Base-by-base conservation (phyloP, 1,140 invertebrate genomes). In the Drosophila erecta region DNA sequence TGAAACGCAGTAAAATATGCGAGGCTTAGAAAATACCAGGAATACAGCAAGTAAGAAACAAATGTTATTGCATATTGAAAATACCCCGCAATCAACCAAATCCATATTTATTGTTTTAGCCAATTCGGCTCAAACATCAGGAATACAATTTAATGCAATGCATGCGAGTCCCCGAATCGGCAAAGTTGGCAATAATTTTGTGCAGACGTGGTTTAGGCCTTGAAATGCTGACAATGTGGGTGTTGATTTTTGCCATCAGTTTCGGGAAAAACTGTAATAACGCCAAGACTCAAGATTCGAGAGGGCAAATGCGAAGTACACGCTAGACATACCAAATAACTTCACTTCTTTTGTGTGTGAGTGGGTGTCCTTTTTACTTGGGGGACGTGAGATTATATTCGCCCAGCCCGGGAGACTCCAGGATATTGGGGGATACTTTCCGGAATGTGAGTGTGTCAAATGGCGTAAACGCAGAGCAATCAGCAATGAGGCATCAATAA, bases 401-500 rank as follows among this genome's bases (percentile, higher is more conserved):
- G 8, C 46, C 1, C 46, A 49, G 0, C 24, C 46, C 14, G 7
- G n/a, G 46, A 27, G 24, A 47, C 30, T 47, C 30, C 11, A n/a
- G 64, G 59, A 72, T 74, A 40, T 20, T 0, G 15, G 24, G 41
- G 37, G 33, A 30, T 30, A 30, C 10, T 30, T 37, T 51, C 44
- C 11, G n/a, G 64, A 58, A 78, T 70, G 81, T 87, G 83, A 76
- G 70, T 86, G 83, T 79, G 70, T 86, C 83, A 86, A 86, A 86
- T 86, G 81, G 81, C 65, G 69, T 67, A 81, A 86, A 69, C 78
- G 83, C 78, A 78, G 85, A 86, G 81, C 83, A 86, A 86, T 86
- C 83, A 81, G 83, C 83, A 76, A 87, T 79, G 83, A 76, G 75
- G 83, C 83, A 86, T 87, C 83, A 86, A 86, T 86, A 86, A 86